phyloP scores from a whole-genome alignment of 2,113 vertebrate genomes.

The Rhinopithecus roxellana region DNA sequence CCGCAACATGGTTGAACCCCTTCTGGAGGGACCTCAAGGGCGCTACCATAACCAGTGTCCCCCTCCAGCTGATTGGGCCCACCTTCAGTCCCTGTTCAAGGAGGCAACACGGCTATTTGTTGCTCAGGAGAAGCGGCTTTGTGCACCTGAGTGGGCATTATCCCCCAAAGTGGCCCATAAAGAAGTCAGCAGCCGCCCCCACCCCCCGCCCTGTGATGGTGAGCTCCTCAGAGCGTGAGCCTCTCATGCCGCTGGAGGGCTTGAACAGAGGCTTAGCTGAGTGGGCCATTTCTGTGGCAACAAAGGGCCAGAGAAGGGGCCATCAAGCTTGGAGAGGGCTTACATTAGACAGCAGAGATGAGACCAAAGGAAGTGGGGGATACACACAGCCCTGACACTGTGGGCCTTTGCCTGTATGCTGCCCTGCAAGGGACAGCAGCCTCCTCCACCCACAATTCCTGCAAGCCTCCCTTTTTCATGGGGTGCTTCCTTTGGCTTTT shows the following conservation, averaged over 20 bases:
- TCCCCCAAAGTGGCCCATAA: neutral
- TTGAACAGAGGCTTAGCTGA: neutral
- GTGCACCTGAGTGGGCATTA: neutral
- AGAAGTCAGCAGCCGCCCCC: neutral
- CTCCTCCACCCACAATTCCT: no score
- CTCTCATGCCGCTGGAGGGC: no score
- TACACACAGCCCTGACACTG: no score
- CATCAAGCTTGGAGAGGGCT: neutral
- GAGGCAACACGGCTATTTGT: neutral
- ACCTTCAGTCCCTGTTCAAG: neutral
- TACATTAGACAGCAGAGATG: no score
- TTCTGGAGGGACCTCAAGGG: neutral
- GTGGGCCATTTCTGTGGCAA: neutral
- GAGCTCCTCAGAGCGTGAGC: neutral
- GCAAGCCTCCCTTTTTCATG: neutral
- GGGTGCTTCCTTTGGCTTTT: neutral
- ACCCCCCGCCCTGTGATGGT: neutral
- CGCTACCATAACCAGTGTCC: neutral
- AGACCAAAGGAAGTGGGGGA: no score
- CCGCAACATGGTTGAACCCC: neutral
- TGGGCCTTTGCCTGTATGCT: no score
- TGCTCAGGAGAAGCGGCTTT: neutral
- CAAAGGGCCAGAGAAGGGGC: neutral
- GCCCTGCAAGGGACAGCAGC: no score
- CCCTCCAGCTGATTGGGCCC: neutral